Conservation (phyloP, 2,797 vertebrate genomes). For the Anniella stebbinsi region DNA sequence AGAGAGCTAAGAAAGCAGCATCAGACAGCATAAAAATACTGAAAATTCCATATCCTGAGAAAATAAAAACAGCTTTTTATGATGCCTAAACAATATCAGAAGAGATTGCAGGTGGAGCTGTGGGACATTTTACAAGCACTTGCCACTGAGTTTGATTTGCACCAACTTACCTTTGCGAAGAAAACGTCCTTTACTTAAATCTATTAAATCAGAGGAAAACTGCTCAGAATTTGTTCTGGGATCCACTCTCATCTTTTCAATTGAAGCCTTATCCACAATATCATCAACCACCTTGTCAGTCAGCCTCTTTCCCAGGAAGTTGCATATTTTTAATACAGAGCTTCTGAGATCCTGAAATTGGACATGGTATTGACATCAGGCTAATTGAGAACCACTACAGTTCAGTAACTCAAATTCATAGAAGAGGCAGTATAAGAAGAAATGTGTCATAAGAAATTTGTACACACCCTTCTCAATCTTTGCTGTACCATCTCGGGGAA, state of each 20-base stretch:
- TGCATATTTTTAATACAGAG: background rate
- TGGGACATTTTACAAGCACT: background rate
- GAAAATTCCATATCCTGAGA: background rate
- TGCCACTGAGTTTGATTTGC: too few relatives aligned
- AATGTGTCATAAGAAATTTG: background rate
- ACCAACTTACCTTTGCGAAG: conserved; percentile 4
- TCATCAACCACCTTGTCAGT: background rate
- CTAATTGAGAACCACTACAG: background rate
- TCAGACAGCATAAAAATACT: background rate
- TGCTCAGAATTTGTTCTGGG: background rate
- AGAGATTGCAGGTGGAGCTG: background rate
- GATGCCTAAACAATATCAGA: background rate
- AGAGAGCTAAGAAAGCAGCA: too few relatives aligned
- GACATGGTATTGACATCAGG: background rate
- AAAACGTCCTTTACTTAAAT: background rate
- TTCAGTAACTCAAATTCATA: background rate
- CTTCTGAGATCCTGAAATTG: conserved; percentile 29
- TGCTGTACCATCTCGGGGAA: too few relatives aligned
- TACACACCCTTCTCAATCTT: too few relatives aligned
- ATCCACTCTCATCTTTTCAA: conserved; percentile 22
- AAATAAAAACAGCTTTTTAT: background rate
- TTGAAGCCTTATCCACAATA: conserved; percentile 19
- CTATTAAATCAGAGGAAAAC: fast-evolving
- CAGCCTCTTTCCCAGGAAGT: conserved; percentile 20
- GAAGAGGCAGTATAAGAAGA: background rate